Evolutionary conservation across 2,888 invertebrate species (phyloP).

Genomic region (Prosapia bicincta): DNA sequence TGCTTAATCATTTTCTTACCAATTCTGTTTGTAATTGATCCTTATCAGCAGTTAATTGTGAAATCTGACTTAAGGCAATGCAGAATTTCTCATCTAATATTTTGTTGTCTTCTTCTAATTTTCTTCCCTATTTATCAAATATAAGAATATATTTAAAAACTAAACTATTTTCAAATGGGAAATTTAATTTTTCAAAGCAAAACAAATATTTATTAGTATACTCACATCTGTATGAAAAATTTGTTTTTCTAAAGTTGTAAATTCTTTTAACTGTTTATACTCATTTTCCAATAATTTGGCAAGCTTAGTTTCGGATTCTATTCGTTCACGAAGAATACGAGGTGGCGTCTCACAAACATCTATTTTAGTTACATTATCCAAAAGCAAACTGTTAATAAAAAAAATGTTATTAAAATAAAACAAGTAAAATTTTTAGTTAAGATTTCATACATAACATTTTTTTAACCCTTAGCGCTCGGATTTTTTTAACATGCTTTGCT

Average conservation of each 20-base stretch:
- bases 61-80: background rate
- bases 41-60: conserved; percentile 31
- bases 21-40: conserved; percentile 17
- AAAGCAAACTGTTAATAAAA: background rate
- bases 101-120: conserved; percentile 2
- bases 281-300: conserved; percentile 49
- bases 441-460: too few species aligned
- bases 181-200: too few species aligned
- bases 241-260: conserved; percentile 59
- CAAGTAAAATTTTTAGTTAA: too few species aligned
- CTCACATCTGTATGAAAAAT: conserved; percentile 49
- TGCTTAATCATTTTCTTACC: too few species aligned
- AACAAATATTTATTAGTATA: conserved; percentile 8
- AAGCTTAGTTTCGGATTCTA: conserved; percentile 40
- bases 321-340: conserved; percentile 49
- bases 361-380: background rate
- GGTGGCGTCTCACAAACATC: conserved; percentile 47
- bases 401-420: too few species aligned
- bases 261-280: conserved; percentile 53
- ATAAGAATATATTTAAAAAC: background rate
- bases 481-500: too few species aligned
- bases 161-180: background rate
- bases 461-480: too few species aligned
- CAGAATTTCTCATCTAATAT: background rate
- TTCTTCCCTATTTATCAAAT: background rate